Evolutionary conservation across 2,888 invertebrate genomes (phyloP).

Genomic region (Xanthorhoe designata): DNA sequence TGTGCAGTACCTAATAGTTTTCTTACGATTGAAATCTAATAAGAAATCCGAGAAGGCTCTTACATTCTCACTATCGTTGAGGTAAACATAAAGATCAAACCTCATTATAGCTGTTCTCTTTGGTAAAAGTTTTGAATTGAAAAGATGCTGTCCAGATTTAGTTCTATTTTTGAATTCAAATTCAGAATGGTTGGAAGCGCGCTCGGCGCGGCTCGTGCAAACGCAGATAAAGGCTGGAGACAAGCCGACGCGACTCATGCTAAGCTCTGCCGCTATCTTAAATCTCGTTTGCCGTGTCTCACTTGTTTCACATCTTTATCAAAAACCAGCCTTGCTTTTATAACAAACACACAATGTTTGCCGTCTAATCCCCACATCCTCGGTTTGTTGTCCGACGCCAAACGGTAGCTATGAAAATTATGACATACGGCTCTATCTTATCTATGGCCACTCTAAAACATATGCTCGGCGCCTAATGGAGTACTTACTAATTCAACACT

Average conservation of each 20-base stretch:
- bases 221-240: conserved; percentile 54
- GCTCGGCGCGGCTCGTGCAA: conserved; percentile 37
- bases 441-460: conserved; percentile 80
- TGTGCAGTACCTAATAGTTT: neutral
- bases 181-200: conserved; percentile 44
- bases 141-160: conserved; percentile 30
- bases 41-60: neutral
- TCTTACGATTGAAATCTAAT: conserved; percentile 5
- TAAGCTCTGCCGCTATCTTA: conserved; percentile 64
- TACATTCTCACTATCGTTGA: conserved; percentile 2
- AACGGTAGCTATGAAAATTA: conserved; percentile 80
- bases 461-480: conserved; percentile 82
- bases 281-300: conserved; percentile 66
- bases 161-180: conserved; percentile 37
- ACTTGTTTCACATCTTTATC: conserved; percentile 76
- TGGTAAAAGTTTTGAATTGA: conserved; percentile 13
- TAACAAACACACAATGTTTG: conserved; percentile 75
- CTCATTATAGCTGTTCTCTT: conserved; percentile 20
- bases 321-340: conserved; percentile 65
- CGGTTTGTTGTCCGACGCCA: conserved; percentile 73
- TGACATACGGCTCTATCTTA: conserved; percentile 85
- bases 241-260: conserved; percentile 51
- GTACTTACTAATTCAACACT: conserved; percentile 75
- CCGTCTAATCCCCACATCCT: conserved; percentile 74
- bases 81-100: conserved; percentile 7